Base-by-base conservation (phyloP, 1,140 invertebrate genomes). In the Babylonia areolata region DNA sequence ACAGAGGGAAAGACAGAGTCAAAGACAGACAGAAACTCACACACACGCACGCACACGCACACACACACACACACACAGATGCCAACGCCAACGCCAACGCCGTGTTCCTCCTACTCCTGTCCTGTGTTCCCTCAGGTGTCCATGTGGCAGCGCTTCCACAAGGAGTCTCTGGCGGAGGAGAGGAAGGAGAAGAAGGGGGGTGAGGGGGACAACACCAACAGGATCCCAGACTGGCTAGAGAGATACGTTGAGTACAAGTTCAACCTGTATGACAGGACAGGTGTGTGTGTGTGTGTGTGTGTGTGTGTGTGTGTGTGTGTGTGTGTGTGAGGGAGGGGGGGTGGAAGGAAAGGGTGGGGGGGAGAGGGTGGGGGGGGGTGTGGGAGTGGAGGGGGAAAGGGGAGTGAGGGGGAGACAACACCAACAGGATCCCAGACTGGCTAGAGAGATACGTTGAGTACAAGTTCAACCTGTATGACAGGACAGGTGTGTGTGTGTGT, bases 241-340 rank as follows among this genome's bases (percentile, higher is more conserved):
- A 89, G 92, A 33, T 94, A 94, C 85, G 90, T 94, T 11, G 90
- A 93, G 84, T 94, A 93, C 86, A 93, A 94, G 80, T 94, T 94
- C 82, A 92, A 93, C 85, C 88, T 94, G 1, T 92, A 92, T 37
- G 94, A 94, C 81, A 87, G 94, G 87, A 93, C 93, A 81, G 92
- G 93, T 93, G 39, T 84, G 88, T 17, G 46, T 51, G 9, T 5
- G 42, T 17, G 46, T 17, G 2, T 3, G 46, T 17, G 46, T 17
- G 46, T 17, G 9, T 3, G 9, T 17, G 9, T 51, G 9, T 51
- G 46, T 9, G 46, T 17, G 46, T 51, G n/a, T n/a, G n/a, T n/a
- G n/a, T n/a, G n/a, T n/a, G 20, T 11, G 20, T 51, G 46, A 51
- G 9, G 9, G 20, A 11, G 46, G 46, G 20, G 6, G 64, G 64